These are phyloP conservation scores for Triplophysa yarkandensis DNA, from an alignment of 2,797 vertebrate species.

Conservation along the genomic window DNA sequence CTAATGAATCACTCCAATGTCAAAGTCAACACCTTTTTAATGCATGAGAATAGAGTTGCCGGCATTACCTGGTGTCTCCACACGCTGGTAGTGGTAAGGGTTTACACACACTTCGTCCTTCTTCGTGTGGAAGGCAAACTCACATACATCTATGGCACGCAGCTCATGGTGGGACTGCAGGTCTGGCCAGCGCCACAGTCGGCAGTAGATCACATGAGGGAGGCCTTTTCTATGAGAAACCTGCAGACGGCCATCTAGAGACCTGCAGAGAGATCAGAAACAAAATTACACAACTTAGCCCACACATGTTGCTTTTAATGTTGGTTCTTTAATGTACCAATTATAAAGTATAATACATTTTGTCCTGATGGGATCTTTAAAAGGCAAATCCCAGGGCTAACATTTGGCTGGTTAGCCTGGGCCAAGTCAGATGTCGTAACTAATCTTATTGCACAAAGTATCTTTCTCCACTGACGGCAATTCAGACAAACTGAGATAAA, in stretches of 20 bases:
- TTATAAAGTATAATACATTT: not conserved
- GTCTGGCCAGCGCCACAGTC: slow-evolving; percentile 97
- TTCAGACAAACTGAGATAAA: not conserved
- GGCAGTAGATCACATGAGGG: slow-evolving; percentile 69
- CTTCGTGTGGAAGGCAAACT: slow-evolving; percentile 97
- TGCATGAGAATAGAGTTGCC: not conserved
- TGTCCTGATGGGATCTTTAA: not conserved
- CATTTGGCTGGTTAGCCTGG: not conserved
- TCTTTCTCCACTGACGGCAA: not conserved
- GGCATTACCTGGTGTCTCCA: slow-evolving; percentile 90
- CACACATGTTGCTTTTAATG: not conserved
- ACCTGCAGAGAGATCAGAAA: slow-evolving; percentile 71
- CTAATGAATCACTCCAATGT: slow-evolving; percentile 17
- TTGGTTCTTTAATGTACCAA: too few species aligned
- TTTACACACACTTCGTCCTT: slow-evolving; percentile 98
- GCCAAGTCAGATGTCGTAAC: not conserved
- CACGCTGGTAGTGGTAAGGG: slow-evolving; percentile 97
- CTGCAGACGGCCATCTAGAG: slow-evolving; percentile 94
- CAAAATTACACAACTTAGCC: not conserved
- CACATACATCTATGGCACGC: slow-evolving; percentile 92
- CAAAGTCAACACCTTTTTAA: too few species aligned
- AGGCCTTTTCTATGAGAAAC: slow-evolving; percentile 97
- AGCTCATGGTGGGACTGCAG: slow-evolving; percentile 98
- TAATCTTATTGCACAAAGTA: not conserved
- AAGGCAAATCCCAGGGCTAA: not conserved